A percentile compares a stretch with the other conserved stretches of the same genome.
Conservation (phyloP, 2,888 invertebrate species). For the Tipula vernalis region DNA sequence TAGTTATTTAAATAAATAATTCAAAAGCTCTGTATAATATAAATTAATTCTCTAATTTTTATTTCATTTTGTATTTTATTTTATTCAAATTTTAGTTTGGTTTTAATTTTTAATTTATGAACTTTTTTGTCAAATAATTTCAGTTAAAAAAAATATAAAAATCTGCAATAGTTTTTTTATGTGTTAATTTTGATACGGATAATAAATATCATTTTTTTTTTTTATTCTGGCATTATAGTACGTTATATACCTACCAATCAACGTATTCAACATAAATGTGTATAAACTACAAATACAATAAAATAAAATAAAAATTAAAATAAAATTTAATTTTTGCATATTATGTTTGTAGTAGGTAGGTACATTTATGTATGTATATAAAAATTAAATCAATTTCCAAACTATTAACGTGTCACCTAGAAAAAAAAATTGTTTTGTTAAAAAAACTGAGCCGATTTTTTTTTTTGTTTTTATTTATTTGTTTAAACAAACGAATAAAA, state of each 20-base stretch:
- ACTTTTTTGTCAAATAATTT: neutral
- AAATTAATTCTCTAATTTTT: neutral
- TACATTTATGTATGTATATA: neutral
- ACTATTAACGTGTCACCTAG: neutral
- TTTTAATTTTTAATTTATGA: neutral
- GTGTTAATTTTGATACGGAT: neutral
- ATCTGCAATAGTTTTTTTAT: neutral
- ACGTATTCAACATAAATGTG: neutral
- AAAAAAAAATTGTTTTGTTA: neutral
- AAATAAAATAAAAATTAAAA: neutral
- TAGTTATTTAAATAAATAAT: neutral
- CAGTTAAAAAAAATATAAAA: neutral
- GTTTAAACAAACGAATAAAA: neutral
- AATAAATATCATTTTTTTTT: neutral
- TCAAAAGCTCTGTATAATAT: neutral
- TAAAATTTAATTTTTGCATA: too few species aligned
- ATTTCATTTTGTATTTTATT: neutral
- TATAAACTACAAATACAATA: neutral
- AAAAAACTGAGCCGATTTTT: neutral
- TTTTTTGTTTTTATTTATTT: neutral
- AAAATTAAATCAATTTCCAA: neutral
- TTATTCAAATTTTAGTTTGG: neutral
- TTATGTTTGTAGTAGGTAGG: neutral
- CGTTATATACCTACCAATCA: neutral
- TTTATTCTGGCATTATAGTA: neutral